Conservation (phyloP, 2,888 invertebrate genomes). For the Megaustenia siamemsis region DNA sequence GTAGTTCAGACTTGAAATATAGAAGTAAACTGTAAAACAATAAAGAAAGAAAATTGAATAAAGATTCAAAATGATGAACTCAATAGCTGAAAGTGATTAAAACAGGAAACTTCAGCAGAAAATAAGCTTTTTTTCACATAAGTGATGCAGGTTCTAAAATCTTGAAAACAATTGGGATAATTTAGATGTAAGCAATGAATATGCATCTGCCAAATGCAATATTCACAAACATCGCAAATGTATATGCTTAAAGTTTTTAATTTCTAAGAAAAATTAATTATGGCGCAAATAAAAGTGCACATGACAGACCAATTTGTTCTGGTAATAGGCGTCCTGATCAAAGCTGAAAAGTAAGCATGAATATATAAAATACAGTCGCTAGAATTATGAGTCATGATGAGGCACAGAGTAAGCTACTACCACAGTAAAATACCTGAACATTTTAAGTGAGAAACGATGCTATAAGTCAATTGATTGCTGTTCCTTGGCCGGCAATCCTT, state of each 20-base stretch:
- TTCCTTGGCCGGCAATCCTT: constrained; percentile 52
- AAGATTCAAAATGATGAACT: no score
- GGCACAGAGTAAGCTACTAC: constrained; percentile 51
- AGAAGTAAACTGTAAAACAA: no score
- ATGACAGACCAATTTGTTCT: constrained; percentile 8
- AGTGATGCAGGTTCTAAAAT: no score
- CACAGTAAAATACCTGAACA: constrained; percentile 54
- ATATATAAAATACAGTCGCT: background rate
- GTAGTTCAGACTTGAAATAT: no score
- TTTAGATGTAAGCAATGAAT: background rate
- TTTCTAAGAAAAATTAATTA: background rate
- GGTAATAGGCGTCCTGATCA: background rate
- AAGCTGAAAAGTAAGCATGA: constrained; percentile 22
- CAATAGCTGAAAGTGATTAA: no score
- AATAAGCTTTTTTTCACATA: no score
- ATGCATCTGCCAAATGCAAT: background rate
- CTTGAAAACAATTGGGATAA: no score
- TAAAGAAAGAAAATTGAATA: no score
- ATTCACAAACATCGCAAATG: background rate
- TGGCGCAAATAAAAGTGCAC: constrained; percentile 1
- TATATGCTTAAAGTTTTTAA: background rate
- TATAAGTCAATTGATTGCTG: constrained; percentile 55
- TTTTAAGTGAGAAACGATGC: constrained; percentile 55
- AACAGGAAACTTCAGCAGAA: no score
- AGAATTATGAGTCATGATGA: constrained; percentile 19